Conservation (phyloP, 2,113 vertebrate species). For the Pelecanoides urinatrix region DNA sequence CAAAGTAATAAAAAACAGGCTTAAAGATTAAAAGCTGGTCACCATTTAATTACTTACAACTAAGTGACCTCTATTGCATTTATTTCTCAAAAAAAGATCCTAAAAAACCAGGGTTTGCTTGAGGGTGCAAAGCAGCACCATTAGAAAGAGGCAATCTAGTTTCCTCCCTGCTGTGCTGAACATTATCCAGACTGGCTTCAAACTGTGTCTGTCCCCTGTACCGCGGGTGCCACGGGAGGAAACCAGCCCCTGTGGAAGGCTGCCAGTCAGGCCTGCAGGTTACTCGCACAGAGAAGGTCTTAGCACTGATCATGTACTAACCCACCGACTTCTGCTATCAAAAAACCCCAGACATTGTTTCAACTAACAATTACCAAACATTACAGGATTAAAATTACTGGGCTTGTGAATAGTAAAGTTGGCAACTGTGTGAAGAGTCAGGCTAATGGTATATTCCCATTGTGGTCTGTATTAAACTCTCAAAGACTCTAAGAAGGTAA, state of each 20-base stretch:
- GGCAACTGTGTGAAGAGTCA: neutral
- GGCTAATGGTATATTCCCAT: neutral
- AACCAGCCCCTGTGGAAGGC: neutral
- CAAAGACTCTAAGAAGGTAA: neutral
- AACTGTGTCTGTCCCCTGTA: neutral
- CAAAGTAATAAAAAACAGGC: neutral
- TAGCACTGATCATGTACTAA: neutral
- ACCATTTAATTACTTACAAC: neutral
- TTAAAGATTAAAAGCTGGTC: neutral
- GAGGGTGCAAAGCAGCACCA: neutral
- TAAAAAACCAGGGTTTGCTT: neutral
- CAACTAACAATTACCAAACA: neutral
- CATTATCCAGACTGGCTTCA: neutral
- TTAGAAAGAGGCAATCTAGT: neutral
- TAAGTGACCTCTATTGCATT: neutral
- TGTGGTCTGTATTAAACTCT: neutral
- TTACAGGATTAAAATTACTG: neutral
- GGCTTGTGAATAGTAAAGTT: neutral
- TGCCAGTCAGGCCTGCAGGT: neutral
- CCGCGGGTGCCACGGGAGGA: neutral
- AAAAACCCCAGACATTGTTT: neutral
- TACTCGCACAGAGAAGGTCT: neutral
- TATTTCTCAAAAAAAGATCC: neutral
- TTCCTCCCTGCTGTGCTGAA: neutral
- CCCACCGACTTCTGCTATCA: neutral